Evolutionary conservation across 2,797 vertebrate genomes (phyloP).

Genomic region (Danio albolineatus): DNA sequence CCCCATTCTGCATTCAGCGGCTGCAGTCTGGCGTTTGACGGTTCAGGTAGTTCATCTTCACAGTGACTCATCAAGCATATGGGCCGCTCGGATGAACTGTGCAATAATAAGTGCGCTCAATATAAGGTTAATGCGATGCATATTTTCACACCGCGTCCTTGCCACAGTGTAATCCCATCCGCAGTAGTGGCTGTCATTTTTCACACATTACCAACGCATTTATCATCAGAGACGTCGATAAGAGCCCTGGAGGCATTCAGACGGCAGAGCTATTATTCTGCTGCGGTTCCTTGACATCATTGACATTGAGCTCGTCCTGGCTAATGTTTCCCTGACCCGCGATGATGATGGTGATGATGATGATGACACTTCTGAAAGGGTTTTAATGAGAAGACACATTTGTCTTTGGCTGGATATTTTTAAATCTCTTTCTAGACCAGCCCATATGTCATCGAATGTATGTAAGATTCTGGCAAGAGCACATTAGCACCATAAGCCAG

Average conservation of each 20-base stretch:
- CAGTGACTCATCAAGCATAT: constrained; percentile 54
- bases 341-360: background rate
- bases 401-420: constrained; percentile 3
- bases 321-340: constrained; percentile 42
- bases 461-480: background rate
- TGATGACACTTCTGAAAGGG: constrained; percentile 19
- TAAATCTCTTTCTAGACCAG: background rate
- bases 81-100: constrained; percentile 13
- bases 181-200: constrained; percentile 23
- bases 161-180: constrained; percentile 37
- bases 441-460: background rate
- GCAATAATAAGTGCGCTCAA: constrained; percentile 8
- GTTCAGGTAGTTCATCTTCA: constrained; percentile 48
- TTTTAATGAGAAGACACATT: background rate
- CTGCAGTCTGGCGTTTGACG: constrained; percentile 68
- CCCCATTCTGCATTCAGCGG: constrained; percentile 28
- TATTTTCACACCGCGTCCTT: background rate
- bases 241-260: constrained; percentile 37
- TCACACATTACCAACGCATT: constrained; percentile 17
- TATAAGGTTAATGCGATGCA: constrained; percentile 3
- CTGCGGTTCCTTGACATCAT: constrained; percentile 28
- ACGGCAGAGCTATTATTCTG: constrained; percentile 28
- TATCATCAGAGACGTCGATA: constrained; percentile 39
- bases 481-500: too few species aligned
- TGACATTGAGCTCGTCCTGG: constrained; percentile 49